These are phyloP conservation scores for Abramis brama DNA, from an alignment of 2,113 vertebrate genomes.

Conservation along the genomic window DNA sequence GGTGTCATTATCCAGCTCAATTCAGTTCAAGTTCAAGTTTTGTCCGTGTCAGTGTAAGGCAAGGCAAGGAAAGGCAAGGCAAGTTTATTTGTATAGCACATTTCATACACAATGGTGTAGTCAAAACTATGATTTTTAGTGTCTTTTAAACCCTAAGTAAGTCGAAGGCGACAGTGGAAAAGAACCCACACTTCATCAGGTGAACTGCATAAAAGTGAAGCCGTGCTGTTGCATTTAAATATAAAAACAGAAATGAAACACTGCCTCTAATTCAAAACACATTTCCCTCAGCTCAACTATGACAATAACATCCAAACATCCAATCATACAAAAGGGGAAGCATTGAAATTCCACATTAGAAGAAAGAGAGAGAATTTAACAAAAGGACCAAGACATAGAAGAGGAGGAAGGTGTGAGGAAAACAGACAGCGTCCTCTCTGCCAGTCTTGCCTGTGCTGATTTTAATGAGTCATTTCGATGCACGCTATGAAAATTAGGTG, in stretches of 20 bases:
- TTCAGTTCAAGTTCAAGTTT: not conserved
- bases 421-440: slow-evolving; percentile 9
- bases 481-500: slow-evolving; percentile 51
- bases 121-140: not conserved
- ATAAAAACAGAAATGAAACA: slow-evolving; percentile 31
- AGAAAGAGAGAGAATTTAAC: not conserved
- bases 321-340: slow-evolving; percentile 18
- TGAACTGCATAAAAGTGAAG: not conserved
- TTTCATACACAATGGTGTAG: too few species aligned
- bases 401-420: not conserved
- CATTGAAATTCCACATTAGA: slow-evolving; percentile 40
- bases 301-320: slow-evolving; percentile 46
- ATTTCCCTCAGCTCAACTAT: slow-evolving; percentile 44
- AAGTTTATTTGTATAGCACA: too few species aligned
- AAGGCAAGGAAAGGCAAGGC: too few species aligned
- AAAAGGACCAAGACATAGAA: not conserved
- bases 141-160: not conserved
- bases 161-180: not conserved
- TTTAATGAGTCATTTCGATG: slow-evolving; percentile 57
- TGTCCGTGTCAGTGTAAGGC: not conserved
- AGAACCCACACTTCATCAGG: too few species aligned
- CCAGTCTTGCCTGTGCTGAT: slow-evolving; percentile 36
- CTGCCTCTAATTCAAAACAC: slow-evolving; percentile 36
- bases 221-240: slow-evolving; percentile 43
- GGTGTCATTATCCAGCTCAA: too few species aligned